Base-by-base conservation (phyloP, 2,113 vertebrate genomes). In the Microcebus murinus region DNA sequence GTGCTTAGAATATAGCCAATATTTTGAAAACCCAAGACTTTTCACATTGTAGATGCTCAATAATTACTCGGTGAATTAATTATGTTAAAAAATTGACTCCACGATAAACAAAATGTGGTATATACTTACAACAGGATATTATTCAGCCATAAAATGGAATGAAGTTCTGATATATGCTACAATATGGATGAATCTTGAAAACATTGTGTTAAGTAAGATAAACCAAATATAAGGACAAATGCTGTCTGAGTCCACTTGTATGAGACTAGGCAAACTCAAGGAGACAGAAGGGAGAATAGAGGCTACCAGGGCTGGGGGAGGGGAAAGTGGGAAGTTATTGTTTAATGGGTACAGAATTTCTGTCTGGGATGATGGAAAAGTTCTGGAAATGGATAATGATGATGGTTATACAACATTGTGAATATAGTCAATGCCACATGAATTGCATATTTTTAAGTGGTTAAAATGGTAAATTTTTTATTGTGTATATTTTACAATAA, bases 41-140 rank as follows among this genome's bases (percentile, higher is more conserved):
- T 84, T 82, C n/a, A 82, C 11, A 8, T 67, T 74, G 27, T 65
- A 48, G 84, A 61, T 79, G 65, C 14, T 84, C 48, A 67, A 29
- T 81, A 25, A 63, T 96, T 68, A 67, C 48, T 81, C 84, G 23
- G 80, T 68, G 36, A 88, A 80, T 92, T 94, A 71, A 74, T 93
- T 87, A 83, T 34, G 21, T 79, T 18, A 55, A 74, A 95, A 91
- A 84, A 31, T 73, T 9, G 25, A 84, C 70, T 90, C 42, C 8
- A 27, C 42, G 0, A 36, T 74, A 91, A 91, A 70, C 20, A 87
- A 65, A 92, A 52, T n/a, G 45, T 36, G 13, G 48, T 25, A 15
- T 82, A 29, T 50, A 63, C 15, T 80, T 89, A n/a, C 59, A 76
- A 59, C 59, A 73, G 48, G 57, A 59, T 94, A 79, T 94, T 93